These are phyloP conservation scores for Drosophila repletoides DNA, from an alignment of 1,140 invertebrate genomes.

Conservation along the genomic window DNA sequence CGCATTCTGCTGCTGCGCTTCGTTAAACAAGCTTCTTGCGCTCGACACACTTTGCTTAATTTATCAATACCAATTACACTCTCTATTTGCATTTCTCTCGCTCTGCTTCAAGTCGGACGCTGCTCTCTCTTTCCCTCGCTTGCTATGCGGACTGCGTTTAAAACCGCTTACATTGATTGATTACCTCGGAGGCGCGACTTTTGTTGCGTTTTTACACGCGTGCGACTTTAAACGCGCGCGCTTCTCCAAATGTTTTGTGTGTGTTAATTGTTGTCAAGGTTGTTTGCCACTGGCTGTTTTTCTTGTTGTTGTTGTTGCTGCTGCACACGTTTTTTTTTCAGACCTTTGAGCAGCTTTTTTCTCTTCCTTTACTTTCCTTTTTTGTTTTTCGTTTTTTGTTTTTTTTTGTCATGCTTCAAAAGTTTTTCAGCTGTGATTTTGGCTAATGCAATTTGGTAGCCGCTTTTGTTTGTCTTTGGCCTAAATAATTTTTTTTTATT, in stretches of 20 bases:
- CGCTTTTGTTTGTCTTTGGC: constrained; percentile 73
- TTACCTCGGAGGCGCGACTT: constrained; percentile 72
- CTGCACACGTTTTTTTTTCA: constrained; percentile 57
- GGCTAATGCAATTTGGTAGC: constrained; percentile 75
- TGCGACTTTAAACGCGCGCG: constrained; percentile 50
- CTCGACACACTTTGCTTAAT: constrained; percentile 69
- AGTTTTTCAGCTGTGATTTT: constrained; percentile 73
- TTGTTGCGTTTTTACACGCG: constrained; percentile 64
- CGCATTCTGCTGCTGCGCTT: constrained; percentile 39
- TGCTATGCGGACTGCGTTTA: constrained; percentile 33
- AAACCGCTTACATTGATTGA: constrained; percentile 76
- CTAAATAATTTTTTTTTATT: constrained; percentile 44
- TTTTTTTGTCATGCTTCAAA: constrained; percentile 50
- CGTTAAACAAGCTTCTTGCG: constrained; percentile 58
- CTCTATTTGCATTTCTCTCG: background rate
- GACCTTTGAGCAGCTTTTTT: constrained; percentile 17
- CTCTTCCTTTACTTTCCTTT: constrained; percentile 49
- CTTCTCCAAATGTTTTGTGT: constrained; percentile 16
- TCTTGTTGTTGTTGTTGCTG: constrained; percentile 47
- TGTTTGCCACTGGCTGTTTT: constrained; percentile 50
- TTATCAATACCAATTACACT: constrained; percentile 72
- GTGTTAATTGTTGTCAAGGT: constrained; percentile 77
- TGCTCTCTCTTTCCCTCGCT: background rate
- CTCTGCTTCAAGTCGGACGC: background rate
- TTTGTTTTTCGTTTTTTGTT: constrained; percentile 16